Percentiles rank a stretch among this genome's conserved stretches.
Conservation (phyloP, 2,888 invertebrate genomes). For the Halocaridina rubra region DNA sequence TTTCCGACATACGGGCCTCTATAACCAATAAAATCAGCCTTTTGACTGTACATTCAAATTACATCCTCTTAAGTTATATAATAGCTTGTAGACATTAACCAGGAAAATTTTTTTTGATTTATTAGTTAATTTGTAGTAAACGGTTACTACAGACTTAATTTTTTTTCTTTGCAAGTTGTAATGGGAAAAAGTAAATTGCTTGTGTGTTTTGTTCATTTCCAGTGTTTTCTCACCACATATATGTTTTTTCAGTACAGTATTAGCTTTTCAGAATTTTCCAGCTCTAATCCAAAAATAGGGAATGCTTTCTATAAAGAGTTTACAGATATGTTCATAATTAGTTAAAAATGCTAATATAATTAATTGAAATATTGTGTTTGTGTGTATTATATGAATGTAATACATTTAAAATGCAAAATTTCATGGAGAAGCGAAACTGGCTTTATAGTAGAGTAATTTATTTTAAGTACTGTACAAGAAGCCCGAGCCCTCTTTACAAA, state of each 20-base stretch:
- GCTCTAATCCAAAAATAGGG: not conserved
- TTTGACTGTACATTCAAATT: not conserved
- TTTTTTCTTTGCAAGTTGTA: not conserved
- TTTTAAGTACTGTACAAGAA: not conserved
- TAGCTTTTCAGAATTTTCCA: no score
- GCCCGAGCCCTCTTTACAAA: no score
- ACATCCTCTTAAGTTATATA: not conserved
- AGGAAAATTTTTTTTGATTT: not conserved
- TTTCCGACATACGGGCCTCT: constrained; percentile 60
- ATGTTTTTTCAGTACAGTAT: no score
- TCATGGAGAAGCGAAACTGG: not conserved
- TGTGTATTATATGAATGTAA: not conserved
- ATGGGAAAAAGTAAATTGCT: not conserved
- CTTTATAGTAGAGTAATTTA: not conserved
- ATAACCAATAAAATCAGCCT: constrained; percentile 37
- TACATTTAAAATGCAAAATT: not conserved
- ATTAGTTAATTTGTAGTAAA: not conserved
- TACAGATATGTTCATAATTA: not conserved
- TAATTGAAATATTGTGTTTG: not conserved
- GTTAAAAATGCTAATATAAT: not conserved
- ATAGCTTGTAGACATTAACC: not conserved
- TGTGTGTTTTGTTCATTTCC: not conserved
- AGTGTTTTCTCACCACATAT: no score
- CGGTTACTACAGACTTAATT: not conserved
- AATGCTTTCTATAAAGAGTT: not conserved